Evolutionary conservation across 2,888 invertebrate genomes (phyloP).

Genomic region (Ferdinandea cuprea): DNA sequence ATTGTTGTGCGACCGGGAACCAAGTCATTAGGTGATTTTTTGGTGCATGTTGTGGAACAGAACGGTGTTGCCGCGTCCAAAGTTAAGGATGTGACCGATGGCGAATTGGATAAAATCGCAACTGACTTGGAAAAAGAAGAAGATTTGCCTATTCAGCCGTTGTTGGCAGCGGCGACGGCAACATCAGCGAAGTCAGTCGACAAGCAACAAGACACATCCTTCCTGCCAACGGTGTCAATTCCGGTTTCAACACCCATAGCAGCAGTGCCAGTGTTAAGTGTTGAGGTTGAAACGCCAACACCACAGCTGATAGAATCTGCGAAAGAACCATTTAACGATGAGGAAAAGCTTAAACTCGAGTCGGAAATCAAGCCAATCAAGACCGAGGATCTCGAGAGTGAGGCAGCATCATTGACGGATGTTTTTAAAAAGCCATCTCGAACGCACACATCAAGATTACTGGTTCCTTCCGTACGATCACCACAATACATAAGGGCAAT

Average conservation of each 20-base stretch:
- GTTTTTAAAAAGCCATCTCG: slow-evolving; percentile 23
- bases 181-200: too few species aligned
- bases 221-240: not conserved
- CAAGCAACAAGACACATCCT: not conserved
- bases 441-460: not conserved
- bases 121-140: not conserved
- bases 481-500: not conserved
- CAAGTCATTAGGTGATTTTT: slow-evolving; percentile 37
- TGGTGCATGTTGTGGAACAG: slow-evolving; percentile 33
- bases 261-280: not conserved
- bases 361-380: slow-evolving; percentile 42
- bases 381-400: slow-evolving; percentile 33
- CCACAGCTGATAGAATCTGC: not conserved
- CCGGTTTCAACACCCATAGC: not conserved
- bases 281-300: not conserved
- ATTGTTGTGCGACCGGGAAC: slow-evolving; percentile 4
- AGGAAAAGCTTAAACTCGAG: not conserved
- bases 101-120: too few species aligned
- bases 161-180: too few species aligned
- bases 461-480: not conserved
- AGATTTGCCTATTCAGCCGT: not conserved
- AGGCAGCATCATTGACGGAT: not conserved
- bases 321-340: not conserved
- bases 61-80: slow-evolving; percentile 1
- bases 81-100: not conserved